Percentiles rank a stretch among this genome's conserved stretches.
These are phyloP conservation scores for Germaria angustata DNA, from an alignment of 2,888 invertebrate genomes.

Conservation along the genomic window DNA sequence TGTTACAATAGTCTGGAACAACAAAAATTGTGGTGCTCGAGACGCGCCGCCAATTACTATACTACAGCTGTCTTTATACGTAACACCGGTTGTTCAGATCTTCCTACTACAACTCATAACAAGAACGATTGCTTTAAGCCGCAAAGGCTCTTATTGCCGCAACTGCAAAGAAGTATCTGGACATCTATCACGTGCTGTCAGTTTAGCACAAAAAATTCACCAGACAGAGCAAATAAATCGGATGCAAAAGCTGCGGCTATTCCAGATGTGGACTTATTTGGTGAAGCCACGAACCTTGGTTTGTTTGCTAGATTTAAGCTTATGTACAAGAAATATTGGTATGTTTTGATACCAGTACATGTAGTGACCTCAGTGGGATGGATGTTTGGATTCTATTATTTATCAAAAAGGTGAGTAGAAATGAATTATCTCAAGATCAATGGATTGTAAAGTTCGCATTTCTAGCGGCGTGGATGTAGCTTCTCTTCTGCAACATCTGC, in stretches of 20 bases:
- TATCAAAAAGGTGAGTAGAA: slow-evolving; percentile 87
- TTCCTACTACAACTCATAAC: background rate
- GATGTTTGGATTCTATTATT: slow-evolving; percentile 93
- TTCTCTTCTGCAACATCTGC: slow-evolving; percentile 86
- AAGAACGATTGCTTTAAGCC: slow-evolving; percentile 2
- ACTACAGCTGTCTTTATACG: slow-evolving; percentile 52
- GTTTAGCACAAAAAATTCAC: slow-evolving; percentile 68
- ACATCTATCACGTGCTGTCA: background rate
- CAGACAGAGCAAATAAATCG: slow-evolving; percentile 71
- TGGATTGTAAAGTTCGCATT: background rate
- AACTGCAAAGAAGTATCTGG: slow-evolving; percentile 10
- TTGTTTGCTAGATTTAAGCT: slow-evolving; percentile 91
- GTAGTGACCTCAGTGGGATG: slow-evolving; percentile 91
- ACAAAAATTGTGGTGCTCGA: slow-evolving; percentile 38
- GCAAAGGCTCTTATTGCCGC: slow-evolving; percentile 16
- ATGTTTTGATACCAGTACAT: slow-evolving; percentile 96
- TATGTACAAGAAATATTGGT: slow-evolving; percentile 98
- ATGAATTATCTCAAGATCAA: background rate
- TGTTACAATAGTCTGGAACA: slow-evolving; percentile 13
- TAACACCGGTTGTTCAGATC: slow-evolving; percentile 34
- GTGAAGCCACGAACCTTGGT: slow-evolving; percentile 81
- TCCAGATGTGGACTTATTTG: slow-evolving; percentile 73
- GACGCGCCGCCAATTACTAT: slow-evolving; percentile 15
- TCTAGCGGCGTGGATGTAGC: slow-evolving; percentile 95
- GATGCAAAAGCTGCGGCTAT: slow-evolving; percentile 70